Evolutionary conservation across 1,140 invertebrate species (phyloP).

Genomic region (Anoplolepis gracilipes): DNA sequence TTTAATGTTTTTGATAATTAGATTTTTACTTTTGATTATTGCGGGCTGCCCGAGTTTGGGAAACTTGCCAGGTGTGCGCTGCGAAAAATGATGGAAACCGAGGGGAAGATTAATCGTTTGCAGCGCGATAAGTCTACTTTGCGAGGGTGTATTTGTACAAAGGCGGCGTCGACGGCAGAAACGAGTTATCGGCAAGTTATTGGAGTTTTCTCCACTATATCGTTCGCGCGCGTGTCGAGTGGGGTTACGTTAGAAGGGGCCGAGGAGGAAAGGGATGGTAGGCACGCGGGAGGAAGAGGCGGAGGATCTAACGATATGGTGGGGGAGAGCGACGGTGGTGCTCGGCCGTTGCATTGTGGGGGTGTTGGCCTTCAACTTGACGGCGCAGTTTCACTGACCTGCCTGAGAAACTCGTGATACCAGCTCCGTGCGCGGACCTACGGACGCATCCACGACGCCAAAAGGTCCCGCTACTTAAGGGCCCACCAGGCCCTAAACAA

Average conservation of each 20-base stretch:
- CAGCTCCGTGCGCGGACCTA: slow-evolving; percentile 68
- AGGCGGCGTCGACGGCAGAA: slow-evolving; percentile 27
- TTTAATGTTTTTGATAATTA: neutral
- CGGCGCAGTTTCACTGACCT: slow-evolving; percentile 87
- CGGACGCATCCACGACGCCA: slow-evolving; percentile 61
- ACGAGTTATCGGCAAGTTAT: slow-evolving; percentile 77
- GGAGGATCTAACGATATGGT: slow-evolving; percentile 65
- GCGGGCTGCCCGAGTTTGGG: neutral
- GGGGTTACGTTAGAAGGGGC: slow-evolving; percentile 51
- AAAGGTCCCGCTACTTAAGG: slow-evolving; percentile 74
- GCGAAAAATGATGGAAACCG: neutral
- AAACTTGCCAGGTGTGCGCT: slow-evolving; percentile 17
- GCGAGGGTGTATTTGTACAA: slow-evolving; percentile 52
- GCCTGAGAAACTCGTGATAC: slow-evolving; percentile 85
- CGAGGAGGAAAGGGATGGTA: slow-evolving; percentile 30
- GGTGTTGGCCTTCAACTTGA: slow-evolving; percentile 87
- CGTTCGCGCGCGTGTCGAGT: slow-evolving; percentile 58
- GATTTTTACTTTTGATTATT: neutral
- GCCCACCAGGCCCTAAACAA: slow-evolving; percentile 70
- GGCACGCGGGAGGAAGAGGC: slow-evolving; percentile 58
- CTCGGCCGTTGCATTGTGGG: slow-evolving; percentile 85
- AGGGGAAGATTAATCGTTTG: slow-evolving; percentile 60
- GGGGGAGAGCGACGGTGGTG: slow-evolving; percentile 65
- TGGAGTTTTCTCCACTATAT: slow-evolving; percentile 79
- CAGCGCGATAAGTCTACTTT: slow-evolving; percentile 31